Evolutionary conservation across 2,113 vertebrate species (phyloP).

Genomic region (Glaucidium brasilianum): DNA sequence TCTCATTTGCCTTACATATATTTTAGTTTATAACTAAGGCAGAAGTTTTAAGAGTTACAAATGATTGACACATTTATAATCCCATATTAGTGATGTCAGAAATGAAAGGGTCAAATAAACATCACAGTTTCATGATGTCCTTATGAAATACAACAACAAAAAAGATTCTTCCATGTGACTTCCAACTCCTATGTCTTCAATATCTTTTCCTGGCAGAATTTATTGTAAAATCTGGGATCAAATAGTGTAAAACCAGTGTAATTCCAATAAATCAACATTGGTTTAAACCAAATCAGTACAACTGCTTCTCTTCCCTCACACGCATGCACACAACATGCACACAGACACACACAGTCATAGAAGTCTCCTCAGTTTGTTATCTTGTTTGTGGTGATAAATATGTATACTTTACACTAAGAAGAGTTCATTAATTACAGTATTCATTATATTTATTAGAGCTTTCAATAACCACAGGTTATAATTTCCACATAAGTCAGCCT

Average conservation of each 20-base stretch:
- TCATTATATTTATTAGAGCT: not conserved
- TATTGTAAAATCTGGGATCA: not conserved
- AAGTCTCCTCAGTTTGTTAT: not conserved
- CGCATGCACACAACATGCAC: accelerated
- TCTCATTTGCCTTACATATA: not conserved
- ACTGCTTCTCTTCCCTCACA: not conserved
- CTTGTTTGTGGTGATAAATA: not conserved
- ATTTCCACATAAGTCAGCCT: not conserved
- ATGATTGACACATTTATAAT: not conserved
- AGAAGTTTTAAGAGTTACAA: not conserved
- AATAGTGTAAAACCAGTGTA: not conserved
- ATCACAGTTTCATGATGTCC: not conserved
- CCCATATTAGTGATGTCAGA: not conserved
- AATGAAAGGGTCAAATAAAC: not conserved
- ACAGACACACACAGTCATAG: not conserved
- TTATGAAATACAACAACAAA: not conserved
- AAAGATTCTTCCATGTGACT: not conserved
- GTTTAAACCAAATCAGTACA: not conserved
- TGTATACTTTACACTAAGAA: not conserved
- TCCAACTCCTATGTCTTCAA: not conserved
- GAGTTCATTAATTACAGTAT: not conserved
- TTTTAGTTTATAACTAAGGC: not conserved
- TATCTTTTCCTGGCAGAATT: not conserved
- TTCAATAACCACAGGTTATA: not conserved
- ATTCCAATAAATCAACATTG: not conserved